Base-by-base conservation (phyloP, 2,113 vertebrate genomes). In the Lepus americanus region DNA sequence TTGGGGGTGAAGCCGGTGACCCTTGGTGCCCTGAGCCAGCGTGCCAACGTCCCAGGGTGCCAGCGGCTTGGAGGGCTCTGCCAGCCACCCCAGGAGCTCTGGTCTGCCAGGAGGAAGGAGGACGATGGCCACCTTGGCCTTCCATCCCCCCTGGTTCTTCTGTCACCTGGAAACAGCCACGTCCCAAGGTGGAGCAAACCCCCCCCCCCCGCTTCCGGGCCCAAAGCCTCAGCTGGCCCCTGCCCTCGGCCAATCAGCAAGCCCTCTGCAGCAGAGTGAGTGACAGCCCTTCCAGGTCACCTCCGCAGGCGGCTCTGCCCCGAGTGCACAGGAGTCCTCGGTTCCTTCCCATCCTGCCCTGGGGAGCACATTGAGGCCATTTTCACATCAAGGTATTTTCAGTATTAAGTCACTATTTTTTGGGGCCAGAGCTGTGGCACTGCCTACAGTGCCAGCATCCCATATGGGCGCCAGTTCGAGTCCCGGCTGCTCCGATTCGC, bases 271-370 rank as follows among this genome's bases (percentile, higher is more conserved):
- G 64, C 63, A 27, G 81, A 78, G 86, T 63, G 25, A 17, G 36
- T 1, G 49, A 39, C 23, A 59, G 78, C 44, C 82, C 49, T 91
- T 95, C 84, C 94, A 96, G 96, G 93, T 96, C 94, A 95, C 59
- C 70, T 91, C 86, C 20, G 69, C 80, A 92, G 96, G 93, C 12
- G 0, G 64, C 76, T 73, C 55, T 39, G 53, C 23, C 3, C 23
- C 12, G 53, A 59, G 55, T 17, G 55, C 55, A 59, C 13, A 17
- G 55, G 66, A 8, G 25, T 16, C 49, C n/a, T 4, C 1, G 4
- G 51, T 5, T 31, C 1, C 5, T 73, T 79, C 63, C 74, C n/a
- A 31, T 4, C 49, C 5, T 8, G 53, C 27, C 51, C 82, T 16
- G 4, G 7, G 61, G 3, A 29, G 79, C 1, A 5, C 63, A 3